These are phyloP conservation scores for Acleris laterana DNA, from an alignment of 2,888 invertebrate genomes.

Conservation along the genomic window DNA sequence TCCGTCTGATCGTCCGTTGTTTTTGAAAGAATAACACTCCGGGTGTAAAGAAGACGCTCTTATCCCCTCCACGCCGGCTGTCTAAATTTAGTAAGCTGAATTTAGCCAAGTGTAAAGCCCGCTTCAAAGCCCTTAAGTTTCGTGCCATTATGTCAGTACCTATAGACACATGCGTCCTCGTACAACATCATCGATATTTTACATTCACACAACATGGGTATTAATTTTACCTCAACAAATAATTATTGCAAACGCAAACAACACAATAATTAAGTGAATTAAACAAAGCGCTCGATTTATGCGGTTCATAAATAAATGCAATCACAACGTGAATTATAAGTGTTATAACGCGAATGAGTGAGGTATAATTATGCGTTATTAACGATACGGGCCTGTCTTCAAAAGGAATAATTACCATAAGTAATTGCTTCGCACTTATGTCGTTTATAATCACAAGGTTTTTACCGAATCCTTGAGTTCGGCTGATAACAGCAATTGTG, in stretches of 20 bases:
- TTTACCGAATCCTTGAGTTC: not conserved
- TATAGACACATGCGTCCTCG: too few relatives aligned
- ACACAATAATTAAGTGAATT: slow-evolving; percentile 31
- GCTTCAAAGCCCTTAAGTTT: too few relatives aligned
- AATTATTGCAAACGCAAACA: slow-evolving; percentile 10
- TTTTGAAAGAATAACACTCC: too few relatives aligned
- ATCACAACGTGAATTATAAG: slow-evolving; percentile 31
- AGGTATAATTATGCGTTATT: not conserved
- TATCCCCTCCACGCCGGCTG: too few relatives aligned
- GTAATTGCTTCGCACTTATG: slow-evolving; percentile 2
- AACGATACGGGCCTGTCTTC: slow-evolving; percentile 7
- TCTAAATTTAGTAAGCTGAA: too few relatives aligned
- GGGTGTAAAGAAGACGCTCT: too few relatives aligned
- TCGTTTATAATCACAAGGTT: not conserved
- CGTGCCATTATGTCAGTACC: too few relatives aligned
- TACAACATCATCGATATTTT: too few relatives aligned
- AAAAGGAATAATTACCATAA: slow-evolving; percentile 7
- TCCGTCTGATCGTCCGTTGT: too few relatives aligned
- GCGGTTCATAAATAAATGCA: slow-evolving; percentile 24
- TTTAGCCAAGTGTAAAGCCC: too few relatives aligned
- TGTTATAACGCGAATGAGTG: slow-evolving; percentile 6
- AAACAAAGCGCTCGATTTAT: slow-evolving; percentile 21
- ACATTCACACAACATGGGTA: not conserved
- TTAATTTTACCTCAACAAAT: not conserved
- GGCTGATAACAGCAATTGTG: too few relatives aligned